Conservation (phyloP, 2,888 invertebrate species). For the Nebria brevicollis region DNA sequence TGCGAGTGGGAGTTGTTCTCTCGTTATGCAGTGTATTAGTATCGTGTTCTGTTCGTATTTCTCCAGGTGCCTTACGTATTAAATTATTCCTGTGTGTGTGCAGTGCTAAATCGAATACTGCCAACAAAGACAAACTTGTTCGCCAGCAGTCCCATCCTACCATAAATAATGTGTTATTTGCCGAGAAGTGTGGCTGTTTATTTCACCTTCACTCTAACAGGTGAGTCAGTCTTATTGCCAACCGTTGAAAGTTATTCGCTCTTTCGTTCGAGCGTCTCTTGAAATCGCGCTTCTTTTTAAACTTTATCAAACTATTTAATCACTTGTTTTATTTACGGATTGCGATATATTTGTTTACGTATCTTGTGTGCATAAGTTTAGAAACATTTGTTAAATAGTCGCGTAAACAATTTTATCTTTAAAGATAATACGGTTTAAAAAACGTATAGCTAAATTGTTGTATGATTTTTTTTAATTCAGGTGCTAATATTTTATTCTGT, state of each 20-base stretch:
- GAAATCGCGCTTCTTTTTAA: background rate
- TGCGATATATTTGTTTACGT: too few species aligned
- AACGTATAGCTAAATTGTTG: too few species aligned
- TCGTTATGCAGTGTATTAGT: constrained; percentile 18
- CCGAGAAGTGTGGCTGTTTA: constrained; percentile 30
- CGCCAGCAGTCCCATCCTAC: constrained; percentile 15
- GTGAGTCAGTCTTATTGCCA: constrained; percentile 29
- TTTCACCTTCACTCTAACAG: constrained; percentile 40
- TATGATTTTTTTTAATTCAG: too few species aligned
- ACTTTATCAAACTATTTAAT: background rate
- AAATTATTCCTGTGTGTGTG: constrained; percentile 28
- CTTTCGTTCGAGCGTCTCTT: background rate
- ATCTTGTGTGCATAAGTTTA: too few species aligned
- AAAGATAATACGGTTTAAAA: too few species aligned
- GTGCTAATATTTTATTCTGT: too few species aligned
- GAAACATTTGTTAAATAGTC: too few species aligned
- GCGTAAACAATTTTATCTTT: too few species aligned
- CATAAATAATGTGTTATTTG: constrained; percentile 18
- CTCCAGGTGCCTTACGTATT: constrained; percentile 32
- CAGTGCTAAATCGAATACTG: constrained; percentile 4
- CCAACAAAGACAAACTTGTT: background rate
- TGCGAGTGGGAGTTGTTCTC: constrained; percentile 34
- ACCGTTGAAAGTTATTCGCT: background rate
- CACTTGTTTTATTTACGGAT: background rate
- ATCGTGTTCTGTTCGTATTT: constrained; percentile 30